phyloP scores from a whole-genome alignment of 1,140 invertebrate genomes.

The Anoplophora glabripennis region DNA sequence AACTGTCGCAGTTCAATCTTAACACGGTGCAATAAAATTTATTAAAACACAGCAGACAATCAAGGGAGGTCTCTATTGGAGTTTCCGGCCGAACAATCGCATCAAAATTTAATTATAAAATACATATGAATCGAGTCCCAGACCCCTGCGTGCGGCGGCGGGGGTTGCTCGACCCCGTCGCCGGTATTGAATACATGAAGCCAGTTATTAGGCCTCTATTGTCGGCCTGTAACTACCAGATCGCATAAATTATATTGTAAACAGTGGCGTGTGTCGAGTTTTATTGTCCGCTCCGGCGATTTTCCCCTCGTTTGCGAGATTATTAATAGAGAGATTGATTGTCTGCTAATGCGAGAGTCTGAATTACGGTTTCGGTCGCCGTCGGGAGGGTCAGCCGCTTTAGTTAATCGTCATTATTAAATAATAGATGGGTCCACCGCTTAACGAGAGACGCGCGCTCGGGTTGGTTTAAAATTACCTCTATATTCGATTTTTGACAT shows the following conservation, averaged over 20 bases:
- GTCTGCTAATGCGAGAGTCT: neutral
- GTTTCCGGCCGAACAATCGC: constrained; percentile 45
- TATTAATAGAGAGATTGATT: neutral
- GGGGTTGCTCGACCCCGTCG: constrained; percentile 14
- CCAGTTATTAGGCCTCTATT: constrained; percentile 48
- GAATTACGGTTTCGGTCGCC: too few relatives aligned
- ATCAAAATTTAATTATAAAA: constrained; percentile 50
- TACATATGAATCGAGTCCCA: constrained; percentile 46
- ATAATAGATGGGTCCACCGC: too few relatives aligned
- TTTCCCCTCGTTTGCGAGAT: constrained; percentile 26
- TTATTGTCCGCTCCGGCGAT: constrained; percentile 43
- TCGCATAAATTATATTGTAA: constrained; percentile 50
- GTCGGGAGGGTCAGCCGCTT: too few relatives aligned
- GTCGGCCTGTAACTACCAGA: constrained; percentile 48
- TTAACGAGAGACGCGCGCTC: too few relatives aligned
- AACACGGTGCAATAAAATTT: too few relatives aligned
- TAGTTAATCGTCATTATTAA: too few relatives aligned
- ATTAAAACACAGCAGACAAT: neutral
- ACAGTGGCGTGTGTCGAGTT: constrained; percentile 47
- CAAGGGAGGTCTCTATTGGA: neutral
- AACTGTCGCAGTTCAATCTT: too few relatives aligned
- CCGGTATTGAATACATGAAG: constrained; percentile 45
- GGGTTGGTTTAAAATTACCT: too few relatives aligned
- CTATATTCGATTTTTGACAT: too few relatives aligned
- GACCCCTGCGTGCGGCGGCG: constrained; percentile 27